Conservation (phyloP, 2,113 vertebrate species). For the Sterna hirundo region DNA sequence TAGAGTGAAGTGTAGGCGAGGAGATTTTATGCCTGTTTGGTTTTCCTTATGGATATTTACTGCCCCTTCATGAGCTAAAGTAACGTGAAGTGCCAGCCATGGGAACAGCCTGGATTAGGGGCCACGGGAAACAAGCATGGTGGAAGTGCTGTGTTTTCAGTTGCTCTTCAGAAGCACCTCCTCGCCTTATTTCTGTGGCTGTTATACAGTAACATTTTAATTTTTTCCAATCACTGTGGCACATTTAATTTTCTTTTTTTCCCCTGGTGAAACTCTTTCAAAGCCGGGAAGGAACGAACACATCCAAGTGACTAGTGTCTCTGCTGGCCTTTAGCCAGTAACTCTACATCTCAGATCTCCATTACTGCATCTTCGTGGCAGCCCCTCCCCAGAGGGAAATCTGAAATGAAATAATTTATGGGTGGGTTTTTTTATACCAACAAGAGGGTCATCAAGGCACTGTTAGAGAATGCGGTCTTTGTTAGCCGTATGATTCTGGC, state of each 20-base stretch:
- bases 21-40: neutral
- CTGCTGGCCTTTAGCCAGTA: neutral
- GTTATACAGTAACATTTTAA: neutral
- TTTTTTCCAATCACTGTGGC: neutral
- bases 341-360: neutral
- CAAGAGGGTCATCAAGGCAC: neutral
- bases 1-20: neutral
- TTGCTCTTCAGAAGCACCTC: neutral
- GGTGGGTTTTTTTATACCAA: neutral
- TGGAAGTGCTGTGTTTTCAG: neutral
- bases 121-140: neutral
- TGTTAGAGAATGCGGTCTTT: neutral
- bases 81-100: neutral
- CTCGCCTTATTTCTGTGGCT: neutral
- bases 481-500: neutral
- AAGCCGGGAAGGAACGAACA: neutral
- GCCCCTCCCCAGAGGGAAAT: neutral
- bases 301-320: neutral
- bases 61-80: neutral
- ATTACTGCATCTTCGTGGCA: neutral
- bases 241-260: slow-evolving; percentile 1
- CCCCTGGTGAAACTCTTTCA: neutral
- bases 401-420: neutral
- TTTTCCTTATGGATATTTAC: neutral
- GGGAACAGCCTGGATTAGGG: neutral